A percentile compares a stretch with the other conserved stretches of the same genome.
phyloP scores from a whole-genome alignment of 2,113 vertebrate genomes.

The Hyperopisus bebe region DNA sequence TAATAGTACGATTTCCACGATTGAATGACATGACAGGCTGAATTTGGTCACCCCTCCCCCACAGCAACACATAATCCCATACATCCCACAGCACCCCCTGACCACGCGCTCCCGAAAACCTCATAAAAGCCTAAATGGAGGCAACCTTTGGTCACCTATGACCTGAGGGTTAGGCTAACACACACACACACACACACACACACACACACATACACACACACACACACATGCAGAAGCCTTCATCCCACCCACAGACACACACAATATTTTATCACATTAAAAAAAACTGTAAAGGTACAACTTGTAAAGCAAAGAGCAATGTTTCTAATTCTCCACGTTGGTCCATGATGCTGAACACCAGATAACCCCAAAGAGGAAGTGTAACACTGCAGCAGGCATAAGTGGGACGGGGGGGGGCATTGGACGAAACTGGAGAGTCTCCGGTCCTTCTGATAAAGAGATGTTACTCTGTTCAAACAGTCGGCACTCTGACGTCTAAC shows the following conservation, averaged over 20 bases:
- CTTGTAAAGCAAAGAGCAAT: not conserved
- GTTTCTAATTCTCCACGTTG: not conserved
- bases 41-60: not conserved
- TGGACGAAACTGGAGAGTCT: not conserved
- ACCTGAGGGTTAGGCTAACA: not conserved
- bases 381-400: not conserved
- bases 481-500: slow-evolving; percentile 1
- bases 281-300: not conserved
- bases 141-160: slow-evolving; percentile 7
- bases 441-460: not conserved
- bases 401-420: not conserved
- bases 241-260: not conserved
- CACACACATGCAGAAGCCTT: not conserved
- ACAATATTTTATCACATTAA: too few species aligned
- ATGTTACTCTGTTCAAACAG: not conserved
- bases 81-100: not conserved
- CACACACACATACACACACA: not conserved
- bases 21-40: not conserved
- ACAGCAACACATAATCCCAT: not conserved
- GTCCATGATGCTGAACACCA: not conserved
- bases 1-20: not conserved
- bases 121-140: slow-evolving; percentile 1
- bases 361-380: not conserved
- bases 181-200: not conserved
- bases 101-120: not conserved